These are phyloP conservation scores for Dusona sp. DNA, from an alignment of 2,888 invertebrate genomes.

Conservation along the genomic window DNA sequence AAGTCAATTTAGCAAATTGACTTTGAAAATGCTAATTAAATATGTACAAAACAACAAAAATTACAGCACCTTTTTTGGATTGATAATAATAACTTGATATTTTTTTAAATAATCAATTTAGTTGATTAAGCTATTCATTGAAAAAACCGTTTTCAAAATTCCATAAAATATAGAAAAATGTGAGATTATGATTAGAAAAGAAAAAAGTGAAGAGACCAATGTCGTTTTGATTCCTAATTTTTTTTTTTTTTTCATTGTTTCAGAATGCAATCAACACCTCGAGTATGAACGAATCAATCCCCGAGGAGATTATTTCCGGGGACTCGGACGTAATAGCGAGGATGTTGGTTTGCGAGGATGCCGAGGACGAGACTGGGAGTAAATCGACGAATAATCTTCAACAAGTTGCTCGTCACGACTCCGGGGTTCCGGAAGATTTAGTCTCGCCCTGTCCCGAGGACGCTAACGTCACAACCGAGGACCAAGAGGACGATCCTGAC, in stretches of 20 bases:
- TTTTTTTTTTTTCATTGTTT: constrained; percentile 26
- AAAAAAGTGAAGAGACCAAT: background rate
- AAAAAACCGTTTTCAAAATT: background rate
- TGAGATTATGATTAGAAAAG: too few relatives aligned
- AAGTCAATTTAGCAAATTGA: too few relatives aligned
- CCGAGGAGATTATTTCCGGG: constrained; percentile 46
- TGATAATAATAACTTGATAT: background rate
- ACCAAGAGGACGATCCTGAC: constrained; percentile 75
- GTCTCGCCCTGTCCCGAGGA: constrained; percentile 74
- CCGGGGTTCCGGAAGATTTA: constrained; percentile 81
- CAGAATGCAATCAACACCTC: constrained; percentile 60
- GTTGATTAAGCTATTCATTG: background rate
- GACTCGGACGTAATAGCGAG: constrained; percentile 40
- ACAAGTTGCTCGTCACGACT: constrained; percentile 81
- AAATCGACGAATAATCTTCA: constrained; percentile 73
- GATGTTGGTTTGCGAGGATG: constrained; percentile 55
- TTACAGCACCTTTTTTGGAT: background rate
- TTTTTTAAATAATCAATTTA: background rate
- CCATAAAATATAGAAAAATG: background rate
- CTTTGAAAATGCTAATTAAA: background rate
- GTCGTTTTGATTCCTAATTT: background rate
- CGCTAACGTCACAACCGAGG: constrained; percentile 32
- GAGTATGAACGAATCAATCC: constrained; percentile 53
- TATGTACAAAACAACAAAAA: background rate
- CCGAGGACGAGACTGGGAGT: constrained; percentile 54